These are phyloP conservation scores for Drosophila arizonae DNA, from an alignment of 1,140 invertebrate species.

Conservation along the genomic window DNA sequence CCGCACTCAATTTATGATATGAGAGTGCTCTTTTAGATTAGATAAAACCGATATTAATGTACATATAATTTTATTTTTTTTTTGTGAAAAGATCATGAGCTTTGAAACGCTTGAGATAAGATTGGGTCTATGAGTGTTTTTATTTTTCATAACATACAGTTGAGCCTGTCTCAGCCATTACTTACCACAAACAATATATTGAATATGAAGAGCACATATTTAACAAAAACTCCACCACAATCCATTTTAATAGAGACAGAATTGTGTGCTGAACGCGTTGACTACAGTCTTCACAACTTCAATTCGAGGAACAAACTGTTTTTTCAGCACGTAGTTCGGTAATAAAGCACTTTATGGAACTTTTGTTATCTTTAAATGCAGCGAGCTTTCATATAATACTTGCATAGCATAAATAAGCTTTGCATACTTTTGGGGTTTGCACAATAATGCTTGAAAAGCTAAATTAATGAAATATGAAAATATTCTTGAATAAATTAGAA, in stretches of 20 bases:
- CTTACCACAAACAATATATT: slow-evolving; percentile 93
- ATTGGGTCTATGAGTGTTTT: slow-evolving; percentile 1
- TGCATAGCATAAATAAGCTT: neutral
- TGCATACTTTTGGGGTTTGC: slow-evolving; percentile 35
- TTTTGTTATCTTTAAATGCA: slow-evolving; percentile 14
- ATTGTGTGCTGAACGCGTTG: neutral
- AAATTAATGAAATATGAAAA: too few relatives aligned
- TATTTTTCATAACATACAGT: neutral
- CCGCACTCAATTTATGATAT: slow-evolving; percentile 14
- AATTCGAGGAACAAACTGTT: slow-evolving; percentile 9
- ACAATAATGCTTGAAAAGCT: neutral
- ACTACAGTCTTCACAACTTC: neutral
- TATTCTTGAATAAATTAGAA: too few relatives aligned
- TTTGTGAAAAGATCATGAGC: slow-evolving; percentile 13
- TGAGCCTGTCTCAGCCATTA: neutral
- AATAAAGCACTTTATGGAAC: neutral
- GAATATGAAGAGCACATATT: slow-evolving; percentile 92
- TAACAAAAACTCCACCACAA: slow-evolving; percentile 90
- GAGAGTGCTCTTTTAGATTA: slow-evolving; percentile 44
- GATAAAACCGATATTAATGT: slow-evolving; percentile 49
- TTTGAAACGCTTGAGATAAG: slow-evolving; percentile 47
- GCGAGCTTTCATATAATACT: neutral
- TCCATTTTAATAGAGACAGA: slow-evolving; percentile 81
- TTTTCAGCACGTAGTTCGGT: neutral
- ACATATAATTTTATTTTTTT: slow-evolving; percentile 25